Evolutionary conservation across 2,888 invertebrate genomes (phyloP).

Genomic region (Drosophila falleni): DNA sequence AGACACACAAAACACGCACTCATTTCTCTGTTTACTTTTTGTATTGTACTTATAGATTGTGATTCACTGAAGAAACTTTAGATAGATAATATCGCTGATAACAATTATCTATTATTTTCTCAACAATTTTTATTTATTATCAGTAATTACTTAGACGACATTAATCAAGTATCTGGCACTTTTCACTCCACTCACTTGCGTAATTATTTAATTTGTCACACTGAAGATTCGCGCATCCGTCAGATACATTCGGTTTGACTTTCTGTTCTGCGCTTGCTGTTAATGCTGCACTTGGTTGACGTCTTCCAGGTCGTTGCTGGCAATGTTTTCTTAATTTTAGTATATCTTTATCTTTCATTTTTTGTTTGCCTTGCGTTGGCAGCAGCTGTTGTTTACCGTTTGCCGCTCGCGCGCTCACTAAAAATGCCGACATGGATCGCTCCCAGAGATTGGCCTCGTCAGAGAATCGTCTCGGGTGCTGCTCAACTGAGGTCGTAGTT

Average conservation of each 20-base stretch:
- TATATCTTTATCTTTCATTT: slow-evolving; percentile 47
- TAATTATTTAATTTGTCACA: slow-evolving; percentile 59
- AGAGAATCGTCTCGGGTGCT: slow-evolving; percentile 53
- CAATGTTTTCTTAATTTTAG: slow-evolving; percentile 58
- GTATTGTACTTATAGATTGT: slow-evolving; percentile 30
- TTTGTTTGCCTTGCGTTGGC: slow-evolving; percentile 36
- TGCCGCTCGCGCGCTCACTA: slow-evolving; percentile 76
- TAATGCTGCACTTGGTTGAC: slow-evolving; percentile 17
- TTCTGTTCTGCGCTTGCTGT: slow-evolving; percentile 8
- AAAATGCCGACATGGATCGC: slow-evolving; percentile 58
- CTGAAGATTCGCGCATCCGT: slow-evolving; percentile 55
- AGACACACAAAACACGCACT: slow-evolving; percentile 22
- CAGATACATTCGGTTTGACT: slow-evolving; percentile 40
- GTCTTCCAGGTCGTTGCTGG: slow-evolving; percentile 55
- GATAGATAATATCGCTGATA: slow-evolving; percentile 40
- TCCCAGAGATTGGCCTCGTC: slow-evolving; percentile 53
- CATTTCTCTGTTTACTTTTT: slow-evolving; percentile 42
- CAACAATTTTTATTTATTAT: not conserved
- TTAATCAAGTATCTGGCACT: slow-evolving; percentile 31
- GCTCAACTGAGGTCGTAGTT: slow-evolving; percentile 28
- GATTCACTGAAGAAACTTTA: slow-evolving; percentile 28
- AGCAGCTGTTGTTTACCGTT: slow-evolving; percentile 78
- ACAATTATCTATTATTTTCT: slow-evolving; percentile 15
- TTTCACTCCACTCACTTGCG: slow-evolving; percentile 67
- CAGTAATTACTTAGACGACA: slow-evolving; percentile 20